These are phyloP conservation scores for Coturnix japonica DNA, from an alignment of 2,113 vertebrate genomes.

Conservation along the genomic window DNA sequence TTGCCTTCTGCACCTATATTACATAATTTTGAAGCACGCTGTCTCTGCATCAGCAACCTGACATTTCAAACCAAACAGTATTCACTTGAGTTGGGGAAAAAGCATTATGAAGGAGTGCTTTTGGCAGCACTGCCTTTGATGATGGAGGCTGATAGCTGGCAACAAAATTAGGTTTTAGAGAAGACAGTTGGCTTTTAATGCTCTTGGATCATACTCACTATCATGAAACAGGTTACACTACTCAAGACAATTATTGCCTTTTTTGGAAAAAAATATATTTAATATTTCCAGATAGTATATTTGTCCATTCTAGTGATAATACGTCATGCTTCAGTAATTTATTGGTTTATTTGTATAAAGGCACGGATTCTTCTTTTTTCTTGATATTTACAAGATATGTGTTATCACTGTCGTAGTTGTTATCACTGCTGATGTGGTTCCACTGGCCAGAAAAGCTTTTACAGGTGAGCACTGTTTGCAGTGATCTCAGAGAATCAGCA, in stretches of 20 bases:
- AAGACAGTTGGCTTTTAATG: not conserved
- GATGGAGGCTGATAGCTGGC: not conserved
- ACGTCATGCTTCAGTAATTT: not conserved
- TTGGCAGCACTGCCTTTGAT: not conserved
- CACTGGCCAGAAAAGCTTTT: not conserved
- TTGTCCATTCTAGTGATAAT: not conserved
- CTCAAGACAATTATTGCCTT: not conserved
- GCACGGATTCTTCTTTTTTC: not conserved
- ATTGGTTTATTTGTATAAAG: not conserved
- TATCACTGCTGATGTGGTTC: not conserved
- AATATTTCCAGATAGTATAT: not conserved
- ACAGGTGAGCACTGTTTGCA: slow-evolving; percentile 9
- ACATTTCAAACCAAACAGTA: not conserved
- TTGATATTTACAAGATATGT: not conserved
- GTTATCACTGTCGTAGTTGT: not conserved
- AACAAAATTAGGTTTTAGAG: not conserved
- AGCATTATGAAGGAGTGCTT: not conserved
- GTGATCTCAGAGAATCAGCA: not conserved
- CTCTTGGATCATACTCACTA: not conserved
- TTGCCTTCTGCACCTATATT: not conserved
- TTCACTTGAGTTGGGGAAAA: accelerated
- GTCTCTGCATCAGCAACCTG: not conserved
- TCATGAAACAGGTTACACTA: not conserved
- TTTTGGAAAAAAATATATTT: not conserved
- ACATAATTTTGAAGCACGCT: not conserved